Base-by-base conservation (phyloP, 2,888 invertebrate genomes). In the Phortica okadai region DNA sequence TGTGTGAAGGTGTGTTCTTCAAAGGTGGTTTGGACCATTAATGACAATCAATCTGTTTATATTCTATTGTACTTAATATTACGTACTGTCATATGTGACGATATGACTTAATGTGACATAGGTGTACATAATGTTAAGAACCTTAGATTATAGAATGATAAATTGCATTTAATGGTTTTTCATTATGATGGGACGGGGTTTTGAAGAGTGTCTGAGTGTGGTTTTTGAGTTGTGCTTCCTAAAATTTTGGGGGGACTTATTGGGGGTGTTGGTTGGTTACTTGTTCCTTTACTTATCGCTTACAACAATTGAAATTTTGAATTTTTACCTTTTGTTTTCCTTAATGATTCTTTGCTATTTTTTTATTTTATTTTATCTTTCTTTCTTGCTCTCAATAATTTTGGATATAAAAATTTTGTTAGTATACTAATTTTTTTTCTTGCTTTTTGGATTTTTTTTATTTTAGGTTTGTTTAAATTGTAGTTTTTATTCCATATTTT, bases 241-340 rank as follows among this genome's bases (percentile, higher is more conserved):
- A 77, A 84, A 78, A 81, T 79, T 78, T 82, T 79, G n/a, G 72
- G 33, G 1, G 33, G 33, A 33, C 33, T 33, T 33, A 6, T 21
- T 56, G 6, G 56, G 25, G 83, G 84, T 64, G 41, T 58, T 72
- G 50, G 6, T 80, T 82, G 81, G 75, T 82, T 82, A 83, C 59
- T 74, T 69, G 42, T 77, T 75, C 73, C 75, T 79, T 77, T 81
- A 78, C 76, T 78, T 81, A 83, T 86, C 83, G 85, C 88, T 89
- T 87, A 88, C 88, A 88, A 87, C 88, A 89, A 88, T 84, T 88
- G 83, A 82, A 87, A 89, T 89, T 89, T 89, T 83, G 89, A 88
- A 89, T 89, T 89, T 86, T 77, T 76, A 66, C 72, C 70, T 76
- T 79, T 82, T 79, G 75, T 45, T 74, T 75, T 78, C 41, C 41